Percentiles rank a stretch among this genome's conserved stretches.
These are phyloP conservation scores for Bradypodion pumilum DNA, from an alignment of 2,797 vertebrate genomes.

Conservation along the genomic window DNA sequence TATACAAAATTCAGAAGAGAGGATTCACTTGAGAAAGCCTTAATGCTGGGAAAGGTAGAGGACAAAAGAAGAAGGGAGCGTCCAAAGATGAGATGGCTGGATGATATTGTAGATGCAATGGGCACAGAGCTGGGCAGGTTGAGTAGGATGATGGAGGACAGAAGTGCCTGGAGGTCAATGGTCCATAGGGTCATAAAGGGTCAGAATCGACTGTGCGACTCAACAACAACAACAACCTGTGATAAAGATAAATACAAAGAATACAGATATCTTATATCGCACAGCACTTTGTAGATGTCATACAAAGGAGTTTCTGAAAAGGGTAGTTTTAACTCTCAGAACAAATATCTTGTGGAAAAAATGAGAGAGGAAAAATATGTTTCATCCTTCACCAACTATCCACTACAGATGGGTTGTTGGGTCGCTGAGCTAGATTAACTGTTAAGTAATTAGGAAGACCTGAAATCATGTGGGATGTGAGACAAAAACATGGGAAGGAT, in stretches of 20 bases:
- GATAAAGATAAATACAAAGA: neutral
- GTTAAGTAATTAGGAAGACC: neutral
- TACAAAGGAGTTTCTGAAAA: neutral
- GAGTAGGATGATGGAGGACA: no score
- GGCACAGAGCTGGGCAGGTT: no score
- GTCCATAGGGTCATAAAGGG: no score
- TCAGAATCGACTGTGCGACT: no score
- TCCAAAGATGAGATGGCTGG: no score
- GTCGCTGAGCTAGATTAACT: neutral
- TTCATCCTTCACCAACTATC: neutral
- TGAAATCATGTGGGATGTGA: neutral
- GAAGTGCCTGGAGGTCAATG: no score
- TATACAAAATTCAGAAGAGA: no score
- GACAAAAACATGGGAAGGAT: neutral
- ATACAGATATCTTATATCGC: neutral
- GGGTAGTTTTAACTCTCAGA: neutral
- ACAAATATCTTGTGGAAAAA: neutral
- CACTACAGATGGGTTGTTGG: neutral
- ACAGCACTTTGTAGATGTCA: neutral
- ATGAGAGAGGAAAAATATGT: neutral
- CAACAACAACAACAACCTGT: no score
- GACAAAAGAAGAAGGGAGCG: no score
- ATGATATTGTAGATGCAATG: no score
- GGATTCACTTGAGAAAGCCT: no score
- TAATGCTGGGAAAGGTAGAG: no score